Evolutionary conservation across 92 coral and sea anemone genomes (phyloP).

Genomic region (Diadumene lineata): DNA sequence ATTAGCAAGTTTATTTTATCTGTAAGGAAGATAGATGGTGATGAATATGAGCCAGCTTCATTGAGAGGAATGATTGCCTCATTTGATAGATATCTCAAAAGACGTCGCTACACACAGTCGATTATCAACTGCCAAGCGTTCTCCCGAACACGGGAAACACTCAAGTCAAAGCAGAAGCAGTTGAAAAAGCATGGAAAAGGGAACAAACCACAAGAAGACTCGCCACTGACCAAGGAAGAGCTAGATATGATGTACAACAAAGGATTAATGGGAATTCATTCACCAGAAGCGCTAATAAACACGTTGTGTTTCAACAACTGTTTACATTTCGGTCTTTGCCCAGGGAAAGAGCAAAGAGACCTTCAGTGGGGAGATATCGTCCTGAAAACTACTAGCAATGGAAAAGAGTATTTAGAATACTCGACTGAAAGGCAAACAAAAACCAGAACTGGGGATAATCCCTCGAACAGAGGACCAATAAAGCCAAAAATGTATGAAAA

Average conservation of each 20-base stretch:
- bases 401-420: no score
- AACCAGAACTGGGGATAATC: no score
- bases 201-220: neutral
- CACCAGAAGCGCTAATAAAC: no score
- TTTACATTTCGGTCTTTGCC: neutral
- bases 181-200: neutral
- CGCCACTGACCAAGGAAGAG: no score
- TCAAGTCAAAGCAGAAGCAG: conserved; percentile 27
- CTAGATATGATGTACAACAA: no score
- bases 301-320: neutral
- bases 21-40: conserved; percentile 42
- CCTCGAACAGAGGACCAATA: conserved; percentile 18
- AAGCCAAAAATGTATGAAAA: conserved; percentile 46
- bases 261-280: no score
- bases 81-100: conserved; percentile 35
- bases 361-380: no score
- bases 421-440: no score
- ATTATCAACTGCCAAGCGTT: conserved; percentile 50
- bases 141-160: conserved; percentile 44
- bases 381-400: no score
- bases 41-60: conserved; percentile 35
- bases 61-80: conserved; percentile 44
- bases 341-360: no score
- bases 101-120: conserved; percentile 38
- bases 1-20: conserved; percentile 40